Conservation (phyloP, 53 echinoderm and acorn worm genomes). For the Echinometra lucunter region DNA sequence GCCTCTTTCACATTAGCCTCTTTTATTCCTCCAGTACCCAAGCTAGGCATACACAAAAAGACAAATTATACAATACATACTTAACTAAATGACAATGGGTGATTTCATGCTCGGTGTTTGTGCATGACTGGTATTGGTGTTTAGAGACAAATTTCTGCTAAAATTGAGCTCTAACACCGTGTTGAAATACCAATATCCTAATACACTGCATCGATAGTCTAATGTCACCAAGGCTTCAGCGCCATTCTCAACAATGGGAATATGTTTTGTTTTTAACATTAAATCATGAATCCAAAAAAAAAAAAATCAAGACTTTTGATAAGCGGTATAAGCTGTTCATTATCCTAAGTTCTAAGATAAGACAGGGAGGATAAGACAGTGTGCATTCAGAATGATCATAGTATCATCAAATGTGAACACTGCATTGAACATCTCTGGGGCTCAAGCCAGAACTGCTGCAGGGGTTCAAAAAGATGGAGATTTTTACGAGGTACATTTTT, state of each 20-base stretch:
- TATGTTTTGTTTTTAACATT: no score
- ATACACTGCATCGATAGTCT: no score
- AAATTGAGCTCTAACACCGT: no score
- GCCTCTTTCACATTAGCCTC: background rate
- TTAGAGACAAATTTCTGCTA: no score
- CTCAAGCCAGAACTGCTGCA: background rate
- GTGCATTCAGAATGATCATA: background rate
- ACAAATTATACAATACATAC: background rate
- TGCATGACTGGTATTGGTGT: no score
- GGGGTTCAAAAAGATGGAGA: background rate
- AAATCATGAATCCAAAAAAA: no score
- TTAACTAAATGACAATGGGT: no score
- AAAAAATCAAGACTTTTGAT: no score
- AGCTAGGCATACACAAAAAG: background rate
- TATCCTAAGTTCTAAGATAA: background rate
- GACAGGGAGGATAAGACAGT: background rate
- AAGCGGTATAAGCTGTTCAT: background rate
- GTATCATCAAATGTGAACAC: background rate
- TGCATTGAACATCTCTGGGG: background rate
- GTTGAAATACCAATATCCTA: no score
- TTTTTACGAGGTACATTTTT: conserved; percentile 54
- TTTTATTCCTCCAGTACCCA: background rate
- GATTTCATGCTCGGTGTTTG: no score
- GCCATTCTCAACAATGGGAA: no score
- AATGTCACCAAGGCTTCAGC: no score